Base-by-base conservation (phyloP, 2,113 vertebrate species). In the Passer domesticus region DNA sequence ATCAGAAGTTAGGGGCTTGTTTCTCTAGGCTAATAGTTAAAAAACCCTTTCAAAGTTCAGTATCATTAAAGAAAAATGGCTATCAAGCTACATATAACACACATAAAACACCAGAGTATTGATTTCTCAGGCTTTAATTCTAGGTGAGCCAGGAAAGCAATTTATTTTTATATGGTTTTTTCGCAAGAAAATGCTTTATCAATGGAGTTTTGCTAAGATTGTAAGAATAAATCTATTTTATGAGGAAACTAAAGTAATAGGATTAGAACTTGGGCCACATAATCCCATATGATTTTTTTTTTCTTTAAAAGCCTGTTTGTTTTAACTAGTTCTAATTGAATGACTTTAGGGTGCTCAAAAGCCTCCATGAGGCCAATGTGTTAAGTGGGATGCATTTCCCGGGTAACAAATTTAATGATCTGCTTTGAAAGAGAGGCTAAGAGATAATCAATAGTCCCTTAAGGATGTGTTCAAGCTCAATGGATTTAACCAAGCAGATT, bases 361-460 rank as follows among this genome's bases (percentile, higher is more conserved):
- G 47, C 53, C 49, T 87, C 55, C 72, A 75, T 52, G 66, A 64
- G 46, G 58, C 55, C 63, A 90, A 67, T 5, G 52, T 64, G 59
- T 86, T 89, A 91, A 89, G 64, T 59, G 66, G 60, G 30, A 83
- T 89, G 68, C 17, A 84, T 86, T 89, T 94, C 25, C 46, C 24
- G 12, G 53, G 52, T 43, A 92, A 72, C 13, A 95, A 87, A 87
- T 92, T 79, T 93, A 86, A 84, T 86, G 43, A 73, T 60, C 55
- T 77, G 25, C 50, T 94, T 95, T 94, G 89, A 87, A 85, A 88
- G 56, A 72, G 23, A 90, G 55, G 43, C 70, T 89, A 84, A 80
- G 69, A 89, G 50, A 89, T 94, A 96, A 95, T 95, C 86, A 95
- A 74, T 95, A 92, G 59, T 31, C 67, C 56, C 76, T 77, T 77